phyloP scores from a whole-genome alignment of 2,797 vertebrate genomes.

The Spondyliosoma cantharus region DNA sequence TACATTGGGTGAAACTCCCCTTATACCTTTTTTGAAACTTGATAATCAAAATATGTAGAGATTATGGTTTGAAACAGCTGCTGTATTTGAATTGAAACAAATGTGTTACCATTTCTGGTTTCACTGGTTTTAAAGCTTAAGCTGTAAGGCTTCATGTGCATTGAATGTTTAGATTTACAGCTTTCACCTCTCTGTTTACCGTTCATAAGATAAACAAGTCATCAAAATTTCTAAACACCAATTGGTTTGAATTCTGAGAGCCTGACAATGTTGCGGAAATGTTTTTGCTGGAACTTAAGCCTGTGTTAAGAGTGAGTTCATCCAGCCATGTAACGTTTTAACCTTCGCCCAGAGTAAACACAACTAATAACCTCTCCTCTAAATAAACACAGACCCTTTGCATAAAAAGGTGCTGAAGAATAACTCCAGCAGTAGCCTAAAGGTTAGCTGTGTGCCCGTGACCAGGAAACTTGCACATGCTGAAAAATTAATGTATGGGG shows the following conservation, averaged over 20 bases:
- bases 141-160: constrained; percentile 33
- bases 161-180: constrained; percentile 54
- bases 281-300: constrained; percentile 63
- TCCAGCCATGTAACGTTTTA: constrained; percentile 60
- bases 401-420: constrained; percentile 28
- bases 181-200: constrained; percentile 52
- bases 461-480: neutral
- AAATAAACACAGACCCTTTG: constrained; percentile 56
- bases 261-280: constrained; percentile 51
- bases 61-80: neutral
- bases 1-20: neutral
- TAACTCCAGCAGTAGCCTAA: constrained; percentile 18
- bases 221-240: constrained; percentile 37
- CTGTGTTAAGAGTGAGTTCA: constrained; percentile 65
- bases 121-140: neutral
- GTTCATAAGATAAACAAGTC: constrained; percentile 50
- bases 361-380: constrained; percentile 53
- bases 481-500: neutral
- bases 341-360: constrained; percentile 63
- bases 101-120: constrained; percentile 8
- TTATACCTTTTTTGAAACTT: neutral
- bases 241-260: constrained; percentile 38
- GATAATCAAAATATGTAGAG: neutral
- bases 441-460: constrained; percentile 16
- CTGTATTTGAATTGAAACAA: neutral